Percentiles rank a stretch among this genome's conserved stretches.
Evolutionary conservation across 2,888 invertebrate species (phyloP).

Genomic region (Diabrotica balteata): DNA sequence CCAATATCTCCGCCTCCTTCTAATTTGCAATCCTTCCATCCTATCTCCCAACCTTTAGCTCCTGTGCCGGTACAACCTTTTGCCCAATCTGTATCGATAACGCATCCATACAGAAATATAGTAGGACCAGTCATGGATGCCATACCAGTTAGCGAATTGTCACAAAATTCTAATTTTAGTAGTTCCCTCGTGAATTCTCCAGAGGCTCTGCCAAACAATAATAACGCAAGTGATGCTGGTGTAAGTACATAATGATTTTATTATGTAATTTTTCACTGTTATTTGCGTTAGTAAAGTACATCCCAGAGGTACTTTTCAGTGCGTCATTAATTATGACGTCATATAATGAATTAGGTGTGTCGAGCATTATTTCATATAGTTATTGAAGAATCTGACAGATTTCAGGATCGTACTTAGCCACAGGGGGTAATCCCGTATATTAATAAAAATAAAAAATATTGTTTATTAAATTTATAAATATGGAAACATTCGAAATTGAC

Average conservation of each 20-base stretch:
- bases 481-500: too few species aligned
- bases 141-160: conserved; percentile 47
- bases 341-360: too few species aligned
- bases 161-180: conserved; percentile 26
- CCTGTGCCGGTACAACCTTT: conserved; percentile 23
- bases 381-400: too few species aligned
- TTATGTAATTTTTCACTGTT: too few species aligned
- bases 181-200: background rate
- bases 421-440: too few species aligned
- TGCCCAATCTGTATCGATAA: conserved; percentile 1
- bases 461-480: too few species aligned
- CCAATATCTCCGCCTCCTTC: conserved; percentile 45
- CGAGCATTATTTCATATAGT: too few species aligned
- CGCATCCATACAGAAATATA: conserved; percentile 9
- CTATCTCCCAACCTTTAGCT: conserved; percentile 32
- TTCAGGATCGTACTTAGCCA: too few species aligned
- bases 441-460: too few species aligned
- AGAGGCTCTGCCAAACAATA: conserved; percentile 4
- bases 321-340: too few species aligned
- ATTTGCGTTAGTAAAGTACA: too few species aligned
- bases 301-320: too few species aligned
- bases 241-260: conserved; percentile 21
- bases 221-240: background rate
- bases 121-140: conserved; percentile 48
- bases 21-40: conserved; percentile 28